phyloP scores from a whole-genome alignment of 2,888 invertebrate genomes.

The Mactromeris polynyma region DNA sequence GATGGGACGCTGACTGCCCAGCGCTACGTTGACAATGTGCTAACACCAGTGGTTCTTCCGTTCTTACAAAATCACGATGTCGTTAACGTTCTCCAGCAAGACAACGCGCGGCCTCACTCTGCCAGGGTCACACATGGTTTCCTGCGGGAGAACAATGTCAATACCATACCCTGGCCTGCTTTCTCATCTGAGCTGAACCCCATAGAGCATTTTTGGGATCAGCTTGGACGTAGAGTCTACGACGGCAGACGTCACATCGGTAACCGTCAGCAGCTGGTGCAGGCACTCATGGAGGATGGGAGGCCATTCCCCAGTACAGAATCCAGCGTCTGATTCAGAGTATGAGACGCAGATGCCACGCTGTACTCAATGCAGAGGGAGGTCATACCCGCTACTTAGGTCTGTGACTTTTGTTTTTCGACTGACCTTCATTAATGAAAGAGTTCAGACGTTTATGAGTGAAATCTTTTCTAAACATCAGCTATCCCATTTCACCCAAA shows the following conservation, averaged over 20 bases:
- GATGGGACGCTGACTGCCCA: background rate
- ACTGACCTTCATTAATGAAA: too few relatives aligned
- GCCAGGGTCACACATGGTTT: constrained; percentile 24
- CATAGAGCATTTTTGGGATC: too few relatives aligned
- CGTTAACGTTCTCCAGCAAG: background rate
- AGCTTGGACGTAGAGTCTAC: constrained; percentile 29
- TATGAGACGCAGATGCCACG: constrained; percentile 21
- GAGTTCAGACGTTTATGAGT: too few relatives aligned
- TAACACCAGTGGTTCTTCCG: constrained; percentile 21
- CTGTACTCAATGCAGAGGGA: background rate
- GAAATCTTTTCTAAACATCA: too few relatives aligned
- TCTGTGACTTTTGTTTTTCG: constrained; percentile 37
- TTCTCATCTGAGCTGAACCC: constrained; percentile 8
- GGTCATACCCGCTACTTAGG: constrained; percentile 17
- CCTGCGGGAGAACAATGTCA: constrained; percentile 13
- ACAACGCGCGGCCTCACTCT: constrained; percentile 34
- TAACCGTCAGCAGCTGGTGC: constrained; percentile 1
- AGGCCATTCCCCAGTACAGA: constrained; percentile 12
- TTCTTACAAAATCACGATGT: background rate
- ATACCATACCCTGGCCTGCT: constrained; percentile 13
- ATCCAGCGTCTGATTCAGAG: constrained; percentile 26
- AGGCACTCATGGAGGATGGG: constrained; percentile 30
- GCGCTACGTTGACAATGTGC: constrained; percentile 20
- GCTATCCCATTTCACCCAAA: too few relatives aligned
- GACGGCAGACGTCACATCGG: background rate